phyloP scores from a whole-genome alignment of 2,797 vertebrate genomes.

The Florisuga fusca region DNA sequence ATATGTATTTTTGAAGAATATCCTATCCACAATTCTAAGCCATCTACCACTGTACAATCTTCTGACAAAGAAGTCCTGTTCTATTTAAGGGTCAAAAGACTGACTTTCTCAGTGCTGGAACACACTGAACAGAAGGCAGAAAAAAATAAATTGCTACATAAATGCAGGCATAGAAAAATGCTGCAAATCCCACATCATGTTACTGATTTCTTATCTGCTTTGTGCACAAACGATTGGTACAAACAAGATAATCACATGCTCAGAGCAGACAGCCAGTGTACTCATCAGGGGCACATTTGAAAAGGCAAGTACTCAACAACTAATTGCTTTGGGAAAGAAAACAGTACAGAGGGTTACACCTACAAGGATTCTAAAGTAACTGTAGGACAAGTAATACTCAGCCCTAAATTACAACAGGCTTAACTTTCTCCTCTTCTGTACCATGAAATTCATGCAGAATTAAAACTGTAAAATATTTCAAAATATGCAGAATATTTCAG shows the following conservation, averaged over 20 bases:
- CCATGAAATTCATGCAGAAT: background rate
- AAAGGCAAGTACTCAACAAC: background rate
- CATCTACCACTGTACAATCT: background rate
- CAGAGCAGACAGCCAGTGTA: background rate
- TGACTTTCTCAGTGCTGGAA: background rate
- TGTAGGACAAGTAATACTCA: background rate
- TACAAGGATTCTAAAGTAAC: background rate
- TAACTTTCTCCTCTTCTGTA: background rate
- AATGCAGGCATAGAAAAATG: background rate
- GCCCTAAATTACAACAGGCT: background rate
- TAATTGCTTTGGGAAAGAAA: conserved; percentile 33
- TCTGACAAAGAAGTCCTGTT: background rate
- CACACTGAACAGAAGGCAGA: background rate
- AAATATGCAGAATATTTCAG: background rate
- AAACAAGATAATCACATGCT: background rate
- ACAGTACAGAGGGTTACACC: background rate
- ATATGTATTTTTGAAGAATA: conserved; percentile 9
- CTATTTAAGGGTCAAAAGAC: conserved; percentile 26
- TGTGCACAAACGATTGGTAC: background rate
- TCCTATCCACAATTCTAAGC: background rate
- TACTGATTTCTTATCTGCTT: background rate
- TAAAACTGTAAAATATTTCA: background rate
- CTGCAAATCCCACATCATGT: background rate
- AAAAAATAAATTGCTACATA: background rate
- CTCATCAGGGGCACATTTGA: background rate